Conservation (phyloP, 1,140 invertebrate genomes). For the Leptinotarsa texana region DNA sequence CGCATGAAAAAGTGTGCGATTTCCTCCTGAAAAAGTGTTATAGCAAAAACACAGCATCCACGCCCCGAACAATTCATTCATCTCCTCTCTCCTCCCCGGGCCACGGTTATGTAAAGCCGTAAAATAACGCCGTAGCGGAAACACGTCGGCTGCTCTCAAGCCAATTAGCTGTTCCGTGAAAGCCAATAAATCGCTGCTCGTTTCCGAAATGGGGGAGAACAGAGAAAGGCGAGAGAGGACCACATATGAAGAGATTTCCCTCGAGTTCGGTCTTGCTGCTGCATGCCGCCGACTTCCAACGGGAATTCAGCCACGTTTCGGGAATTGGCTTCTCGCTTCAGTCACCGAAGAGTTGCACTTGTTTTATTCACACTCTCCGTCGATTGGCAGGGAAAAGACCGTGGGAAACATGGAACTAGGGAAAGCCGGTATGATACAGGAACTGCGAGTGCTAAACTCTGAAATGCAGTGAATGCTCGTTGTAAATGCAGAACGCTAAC, state of each 20-base stretch:
- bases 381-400: slow-evolving; percentile 5
- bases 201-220: slow-evolving; percentile 37
- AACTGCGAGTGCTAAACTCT: too few relatives aligned
- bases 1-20: too few relatives aligned
- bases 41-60: not conserved
- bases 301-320: slow-evolving; percentile 9
- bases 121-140: slow-evolving; percentile 26
- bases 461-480: too few relatives aligned
- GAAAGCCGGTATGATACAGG: not conserved
- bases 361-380: not conserved
- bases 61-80: not conserved
- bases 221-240: slow-evolving; percentile 18
- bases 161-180: slow-evolving; percentile 36
- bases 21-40: not conserved
- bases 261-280: slow-evolving; percentile 19
- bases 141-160: slow-evolving; percentile 29
- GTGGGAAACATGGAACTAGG: not conserved
- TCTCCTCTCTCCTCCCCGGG: not conserved
- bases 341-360: not conserved
- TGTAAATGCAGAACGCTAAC: too few relatives aligned
- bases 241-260: slow-evolving; percentile 44
- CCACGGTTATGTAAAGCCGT: slow-evolving; percentile 3
- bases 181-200: slow-evolving; percentile 42
- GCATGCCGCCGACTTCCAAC: slow-evolving; percentile 6
- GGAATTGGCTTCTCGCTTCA: not conserved